Evolutionary conservation across 2,113 vertebrate species (phyloP), one percentile per base, ranked within the genome.

Genomic region (Microcebus murinus): DNA sequence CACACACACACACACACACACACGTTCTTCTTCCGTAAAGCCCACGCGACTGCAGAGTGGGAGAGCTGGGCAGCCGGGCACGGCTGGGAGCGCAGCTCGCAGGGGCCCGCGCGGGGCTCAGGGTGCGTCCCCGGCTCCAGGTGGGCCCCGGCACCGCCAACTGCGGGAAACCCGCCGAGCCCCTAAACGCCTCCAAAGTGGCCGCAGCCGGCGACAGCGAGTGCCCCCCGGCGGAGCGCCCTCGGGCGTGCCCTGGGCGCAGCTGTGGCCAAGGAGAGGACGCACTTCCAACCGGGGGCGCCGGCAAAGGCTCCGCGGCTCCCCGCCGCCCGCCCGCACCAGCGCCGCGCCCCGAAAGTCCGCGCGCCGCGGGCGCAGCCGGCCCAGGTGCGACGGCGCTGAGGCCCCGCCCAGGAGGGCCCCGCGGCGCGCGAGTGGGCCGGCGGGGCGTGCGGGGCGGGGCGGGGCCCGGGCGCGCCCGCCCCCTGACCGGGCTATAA

Each of bases 351-450:
- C 42, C 34, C 1, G 0, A 1, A n/a, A 8, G 34, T 0, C 9
- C 17, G 85, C 87, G 63, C 0, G 0, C 25, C 34, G 3, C 14
- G 8, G 7, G 21, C 7, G 25, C 48, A 1, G 81, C 9, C 5
- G 5, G 29, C 50, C 50, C 10, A 93, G 91, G 90, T 91, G 8
- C 4, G 1, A 29, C 21, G 68, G 65, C 39, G 48, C 80, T 14
- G 12, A 79, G 17, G 71, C 59, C 57, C 61, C 42, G 89, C 82
- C 97, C 73, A 79, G 59, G 70, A 94, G 96, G 81, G 87, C 13
- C 50, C 36, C 34, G 31, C 80, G 89, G 68, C 81, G 13, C 11
- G 86, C 45, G 92, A 97, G 45, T 97, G 98, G 98, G 36, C 80
- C 95, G 10, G 39, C 1, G 3, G 14, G 18, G 70, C 20, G 94